Evolutionary conservation across 2,888 invertebrate species (phyloP), one percentile per base, ranked within the genome.

Genomic region (Trissonchulus sp.): DNA sequence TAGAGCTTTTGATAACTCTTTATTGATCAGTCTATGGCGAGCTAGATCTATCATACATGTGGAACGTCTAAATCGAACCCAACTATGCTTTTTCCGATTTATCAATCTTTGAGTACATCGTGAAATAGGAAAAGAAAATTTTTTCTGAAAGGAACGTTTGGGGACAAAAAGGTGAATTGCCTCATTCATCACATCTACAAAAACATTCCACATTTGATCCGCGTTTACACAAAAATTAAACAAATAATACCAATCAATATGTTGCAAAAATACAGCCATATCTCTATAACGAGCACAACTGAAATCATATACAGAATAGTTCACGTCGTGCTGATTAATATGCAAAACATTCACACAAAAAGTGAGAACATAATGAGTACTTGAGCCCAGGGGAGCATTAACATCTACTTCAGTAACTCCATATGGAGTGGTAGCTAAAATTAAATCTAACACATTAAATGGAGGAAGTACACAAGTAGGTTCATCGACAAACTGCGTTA

Each of bases 141-240:
- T 48, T 48, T 48, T 48, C 8, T 23, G 48, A 15, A 48, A 48
- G 23, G 31, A 28, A 34, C 71, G 71, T 69, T 36, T 36, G 3
- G 71, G 71, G 34, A 69, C 71, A 36, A n/a, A 69, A 69, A 69
- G 71, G 23, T 36, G 71, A 69, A 69, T 69, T 33, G 71, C 71
- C 28, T 34, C 37, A 23, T 36, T 69, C n/a, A 69, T 36, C 8
- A 35, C 37, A 36, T 69, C 31, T 36, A 35, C 71, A 69, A 69
- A 69, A 35, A 34, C 37, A 69, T 23, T 36, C 71, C 71, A 69
- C 71, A 69, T 69, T 69, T 33, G 36, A 34, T 69, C 71, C 23
- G 34, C 37, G 37, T 69, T 69, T 15, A 35, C 33, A 69, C 71
- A 69, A 2, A 36, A 69, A 35, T 69, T 15, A 34, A 69, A 69